Base-by-base conservation (phyloP, 2,888 invertebrate genomes). In the Lobophora halterata region DNA sequence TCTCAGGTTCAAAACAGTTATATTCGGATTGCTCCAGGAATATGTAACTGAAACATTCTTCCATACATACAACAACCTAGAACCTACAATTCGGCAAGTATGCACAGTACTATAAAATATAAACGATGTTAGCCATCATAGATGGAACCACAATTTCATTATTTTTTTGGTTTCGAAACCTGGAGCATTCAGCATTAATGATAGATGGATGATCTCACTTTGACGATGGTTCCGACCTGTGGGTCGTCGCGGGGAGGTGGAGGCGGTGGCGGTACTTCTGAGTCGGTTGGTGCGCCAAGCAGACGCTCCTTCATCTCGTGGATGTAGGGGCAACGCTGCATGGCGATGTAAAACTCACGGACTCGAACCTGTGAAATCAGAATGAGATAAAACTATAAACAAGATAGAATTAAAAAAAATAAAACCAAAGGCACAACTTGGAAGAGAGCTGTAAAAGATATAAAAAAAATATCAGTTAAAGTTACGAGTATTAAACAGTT, bases 241-340 rank as follows among this genome's bases (percentile, higher is more conserved):
- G 93, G 89, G 69, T 91, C 91, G 43, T 65, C 65, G 39, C 47
- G 46, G 72, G 78, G 65, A 70, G 52, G 55, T 16, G 71, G 55
- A 16, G 58, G 36, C 12, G 78, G 81, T 6, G 73, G 48, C 38
- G 56, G 39, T 51, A 59, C 32, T 47, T 58, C 40, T 2, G 43
- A 26, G 18, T 65, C 87, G 75, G 91, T 90, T 43, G 89, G 88
- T 25, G 93, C 91, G 69, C 93, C 93, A 63, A 95, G 90, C 86
- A 95, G 89, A 71, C 95, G 93, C 91, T 95, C 95, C 89, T 95
- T 95, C 95, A 95, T 95, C 91, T 95, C 95, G 90, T 95, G 94
- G 86, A 95, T 93, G 89, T 95, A 95, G 70, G 95, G 95, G 89
- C 95, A 95, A 88, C 95, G 92, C 90, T 93, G 93, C 93, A 93